Conservation (phyloP, 2,113 vertebrate genomes). For the Cinclus mexicanus region DNA sequence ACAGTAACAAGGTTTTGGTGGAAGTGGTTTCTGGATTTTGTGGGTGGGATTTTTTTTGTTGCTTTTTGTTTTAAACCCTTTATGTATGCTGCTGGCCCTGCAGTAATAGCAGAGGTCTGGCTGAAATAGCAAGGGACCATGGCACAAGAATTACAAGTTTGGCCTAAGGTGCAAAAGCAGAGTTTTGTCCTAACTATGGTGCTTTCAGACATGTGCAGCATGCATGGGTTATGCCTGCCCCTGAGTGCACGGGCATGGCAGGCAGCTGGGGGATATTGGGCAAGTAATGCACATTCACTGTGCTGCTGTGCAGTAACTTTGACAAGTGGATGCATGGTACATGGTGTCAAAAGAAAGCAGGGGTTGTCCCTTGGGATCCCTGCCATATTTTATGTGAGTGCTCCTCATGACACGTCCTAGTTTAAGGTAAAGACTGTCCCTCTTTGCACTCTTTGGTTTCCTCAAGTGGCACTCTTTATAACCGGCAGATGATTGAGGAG, state of each 20-base stretch:
- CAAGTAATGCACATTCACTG: not conserved
- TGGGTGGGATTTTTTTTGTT: not conserved
- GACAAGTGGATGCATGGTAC: not conserved
- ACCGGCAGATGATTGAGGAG: conserved; percentile 11
- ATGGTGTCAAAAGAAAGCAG: not conserved
- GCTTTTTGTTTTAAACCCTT: not conserved
- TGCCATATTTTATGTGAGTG: not conserved
- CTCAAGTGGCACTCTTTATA: not conserved
- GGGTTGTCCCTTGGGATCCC: not conserved
- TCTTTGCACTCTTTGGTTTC: not conserved
- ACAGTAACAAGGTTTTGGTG: not conserved
- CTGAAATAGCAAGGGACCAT: not conserved
- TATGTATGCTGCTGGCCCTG: not conserved
- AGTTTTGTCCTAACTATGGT: not conserved
- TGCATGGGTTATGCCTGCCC: not conserved
- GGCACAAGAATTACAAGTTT: not conserved
- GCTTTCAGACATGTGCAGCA: not conserved
- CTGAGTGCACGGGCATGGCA: accelerated
- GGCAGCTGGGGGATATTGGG: not conserved
- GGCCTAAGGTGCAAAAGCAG: not conserved
- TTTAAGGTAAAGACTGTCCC: not conserved
- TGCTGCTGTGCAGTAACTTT: not conserved
- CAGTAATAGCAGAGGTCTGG: not conserved
- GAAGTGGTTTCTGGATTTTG: not conserved
- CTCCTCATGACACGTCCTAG: not conserved